Conservation (phyloP, 1,140 invertebrate species). For the Dendroctonus valens region DNA sequence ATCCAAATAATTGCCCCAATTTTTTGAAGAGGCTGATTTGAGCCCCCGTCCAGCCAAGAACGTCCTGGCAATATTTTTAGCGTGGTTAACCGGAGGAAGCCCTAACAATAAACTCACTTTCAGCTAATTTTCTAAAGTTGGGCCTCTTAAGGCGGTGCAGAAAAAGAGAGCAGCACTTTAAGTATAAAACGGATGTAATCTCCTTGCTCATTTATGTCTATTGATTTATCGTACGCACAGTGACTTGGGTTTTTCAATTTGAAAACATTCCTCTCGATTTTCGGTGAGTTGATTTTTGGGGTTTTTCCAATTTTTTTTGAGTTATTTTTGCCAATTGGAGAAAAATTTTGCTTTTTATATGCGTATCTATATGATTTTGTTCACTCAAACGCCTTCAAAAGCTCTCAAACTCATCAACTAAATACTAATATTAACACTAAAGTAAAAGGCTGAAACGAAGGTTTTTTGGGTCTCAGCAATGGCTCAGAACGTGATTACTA, state of each 20-base stretch:
- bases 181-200: neutral
- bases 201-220: neutral
- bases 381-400: no score
- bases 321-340: no score
- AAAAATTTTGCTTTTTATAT: no score
- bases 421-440: neutral
- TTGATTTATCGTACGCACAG: neutral
- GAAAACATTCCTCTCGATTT: neutral
- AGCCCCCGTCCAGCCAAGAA: neutral
- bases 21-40: no score
- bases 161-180: neutral
- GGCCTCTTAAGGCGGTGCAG: neutral
- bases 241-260: neutral
- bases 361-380: no score
- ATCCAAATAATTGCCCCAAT: no score
- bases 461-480: constrained; percentile 36
- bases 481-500: constrained; percentile 68
- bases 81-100: neutral
- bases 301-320: neutral
- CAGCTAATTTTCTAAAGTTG: neutral
- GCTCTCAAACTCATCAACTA: no score
- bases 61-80: neutral
- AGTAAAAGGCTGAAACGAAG: neutral
- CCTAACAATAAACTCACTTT: neutral
- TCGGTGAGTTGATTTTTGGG: no score